Evolutionary conservation across 1,140 invertebrate species (phyloP).

Genomic region (Trichonephila clavata): DNA sequence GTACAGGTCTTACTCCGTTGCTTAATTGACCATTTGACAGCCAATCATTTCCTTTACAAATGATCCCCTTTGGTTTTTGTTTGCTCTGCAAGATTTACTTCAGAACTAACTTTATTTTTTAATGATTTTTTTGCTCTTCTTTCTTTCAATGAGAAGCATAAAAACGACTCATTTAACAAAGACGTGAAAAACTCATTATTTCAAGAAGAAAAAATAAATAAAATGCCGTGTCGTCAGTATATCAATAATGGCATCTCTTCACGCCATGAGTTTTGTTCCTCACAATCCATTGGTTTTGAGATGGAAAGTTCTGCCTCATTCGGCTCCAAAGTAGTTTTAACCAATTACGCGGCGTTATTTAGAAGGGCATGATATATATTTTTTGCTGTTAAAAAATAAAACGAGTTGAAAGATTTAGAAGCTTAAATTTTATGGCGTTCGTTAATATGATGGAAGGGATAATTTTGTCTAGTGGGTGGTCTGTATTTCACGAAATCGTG

Average conservation of each 20-base stretch:
- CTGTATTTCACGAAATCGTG: too few relatives aligned
- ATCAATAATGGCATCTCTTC: conserved; percentile 19
- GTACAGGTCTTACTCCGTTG: background rate
- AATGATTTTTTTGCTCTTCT: background rate
- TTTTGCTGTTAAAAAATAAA: background rate
- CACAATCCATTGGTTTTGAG: conserved; percentile 39
- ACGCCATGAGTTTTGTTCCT: background rate
- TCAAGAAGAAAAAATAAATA: background rate
- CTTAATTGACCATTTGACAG: conserved; percentile 10
- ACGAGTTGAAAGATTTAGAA: background rate
- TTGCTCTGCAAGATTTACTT: conserved; percentile 26
- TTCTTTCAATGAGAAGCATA: background rate
- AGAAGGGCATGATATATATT: background rate
- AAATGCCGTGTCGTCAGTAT: background rate
- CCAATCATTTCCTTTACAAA: conserved; percentile 8
- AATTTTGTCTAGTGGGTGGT: too few relatives aligned
- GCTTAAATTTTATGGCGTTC: background rate
- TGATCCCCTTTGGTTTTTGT: conserved; percentile 16
- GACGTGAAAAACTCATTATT: background rate
- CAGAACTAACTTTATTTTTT: conserved; percentile 8
- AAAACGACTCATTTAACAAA: conserved; percentile 49
- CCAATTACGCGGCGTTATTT: conserved; percentile 33
- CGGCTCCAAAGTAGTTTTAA: background rate
- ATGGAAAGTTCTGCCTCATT: conserved; percentile 42
- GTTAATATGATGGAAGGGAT: background rate